A percentile compares a stretch with the other conserved stretches of the same genome.
Conservation (phyloP, 2,113 vertebrate species). For the Anguilla japonica region DNA sequence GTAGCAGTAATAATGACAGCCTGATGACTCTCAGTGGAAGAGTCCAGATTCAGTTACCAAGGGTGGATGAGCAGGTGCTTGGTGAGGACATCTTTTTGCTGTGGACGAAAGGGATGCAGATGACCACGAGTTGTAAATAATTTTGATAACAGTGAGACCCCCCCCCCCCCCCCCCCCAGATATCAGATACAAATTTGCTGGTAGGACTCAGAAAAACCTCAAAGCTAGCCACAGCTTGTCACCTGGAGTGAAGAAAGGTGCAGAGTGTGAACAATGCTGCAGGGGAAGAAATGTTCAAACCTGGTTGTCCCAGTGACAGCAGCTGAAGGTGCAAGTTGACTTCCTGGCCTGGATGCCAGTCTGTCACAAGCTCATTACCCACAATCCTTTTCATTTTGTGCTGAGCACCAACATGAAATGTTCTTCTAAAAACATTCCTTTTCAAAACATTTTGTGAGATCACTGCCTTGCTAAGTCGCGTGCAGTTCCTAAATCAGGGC, state of each 20-base stretch:
- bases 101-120: conserved; percentile 48
- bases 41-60: conserved; percentile 30
- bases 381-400: background rate
- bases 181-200: conserved; percentile 22
- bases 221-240: conserved; percentile 2
- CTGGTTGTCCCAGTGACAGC: background rate
- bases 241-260: conserved; percentile 3
- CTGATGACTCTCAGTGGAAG: conserved; percentile 30
- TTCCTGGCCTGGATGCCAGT: background rate
- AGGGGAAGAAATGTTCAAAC: background rate
- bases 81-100: conserved; percentile 24
- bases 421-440: background rate
- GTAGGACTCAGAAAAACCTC: background rate
- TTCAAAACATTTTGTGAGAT: background rate
- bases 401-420: background rate
- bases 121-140: conserved; percentile 45
- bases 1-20: conserved; percentile 48
- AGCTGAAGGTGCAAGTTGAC: background rate
- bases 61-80: conserved; percentile 46
- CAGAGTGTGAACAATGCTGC: background rate
- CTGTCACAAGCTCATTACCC: background rate
- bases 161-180: background rate
- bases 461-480: background rate
- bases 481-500: background rate
- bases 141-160: conserved; percentile 31